Percentiles rank a stretch among this genome's conserved stretches.
Conservation (phyloP, 2,888 invertebrate species). For the Crioceris asparagi region DNA sequence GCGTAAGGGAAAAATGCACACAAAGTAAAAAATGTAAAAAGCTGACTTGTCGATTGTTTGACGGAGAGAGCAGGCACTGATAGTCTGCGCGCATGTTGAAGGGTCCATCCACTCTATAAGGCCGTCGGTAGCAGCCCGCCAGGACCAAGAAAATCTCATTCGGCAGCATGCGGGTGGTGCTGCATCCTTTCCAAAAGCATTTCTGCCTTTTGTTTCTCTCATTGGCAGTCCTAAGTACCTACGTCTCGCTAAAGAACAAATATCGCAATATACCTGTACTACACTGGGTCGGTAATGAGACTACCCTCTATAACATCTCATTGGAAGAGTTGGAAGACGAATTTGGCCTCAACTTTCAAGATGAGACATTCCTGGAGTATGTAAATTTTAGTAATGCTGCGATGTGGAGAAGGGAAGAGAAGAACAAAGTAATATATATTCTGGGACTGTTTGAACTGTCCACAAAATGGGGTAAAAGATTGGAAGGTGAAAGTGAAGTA, state of each 20-base stretch:
- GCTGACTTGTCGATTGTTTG: conserved; percentile 27
- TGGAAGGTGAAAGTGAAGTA: conserved; percentile 62
- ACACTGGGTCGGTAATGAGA: not conserved
- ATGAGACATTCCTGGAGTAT: no score
- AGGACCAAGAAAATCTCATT: no score
- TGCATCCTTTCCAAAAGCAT: conserved; percentile 24
- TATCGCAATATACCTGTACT: not conserved
- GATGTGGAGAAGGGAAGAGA: not conserved
- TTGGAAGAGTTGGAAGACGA: conserved; percentile 1
- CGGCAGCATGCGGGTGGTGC: no score
- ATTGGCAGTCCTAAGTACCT: conserved; percentile 22
- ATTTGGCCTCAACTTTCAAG: no score
- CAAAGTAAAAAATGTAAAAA: conserved; percentile 19
- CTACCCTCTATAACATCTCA: not conserved
- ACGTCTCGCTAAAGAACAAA: conserved; percentile 16
- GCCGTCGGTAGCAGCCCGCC: conserved; percentile 20
- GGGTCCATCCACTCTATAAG: conserved; percentile 21
- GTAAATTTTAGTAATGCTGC: conserved; percentile 4
- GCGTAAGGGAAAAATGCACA: conserved; percentile 13
- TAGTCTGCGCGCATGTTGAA: conserved; percentile 29
- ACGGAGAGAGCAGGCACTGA: conserved; percentile 10
- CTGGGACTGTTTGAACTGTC: conserved; percentile 74
- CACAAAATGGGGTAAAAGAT: conserved; percentile 49
- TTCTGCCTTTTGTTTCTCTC: conserved; percentile 27
- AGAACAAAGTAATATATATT: conserved; percentile 31